A percentile compares a stretch with the other conserved stretches of the same genome.
Evolutionary conservation across 2,113 vertebrate species (phyloP).

Genomic region (Oxyruncus cristatus): DNA sequence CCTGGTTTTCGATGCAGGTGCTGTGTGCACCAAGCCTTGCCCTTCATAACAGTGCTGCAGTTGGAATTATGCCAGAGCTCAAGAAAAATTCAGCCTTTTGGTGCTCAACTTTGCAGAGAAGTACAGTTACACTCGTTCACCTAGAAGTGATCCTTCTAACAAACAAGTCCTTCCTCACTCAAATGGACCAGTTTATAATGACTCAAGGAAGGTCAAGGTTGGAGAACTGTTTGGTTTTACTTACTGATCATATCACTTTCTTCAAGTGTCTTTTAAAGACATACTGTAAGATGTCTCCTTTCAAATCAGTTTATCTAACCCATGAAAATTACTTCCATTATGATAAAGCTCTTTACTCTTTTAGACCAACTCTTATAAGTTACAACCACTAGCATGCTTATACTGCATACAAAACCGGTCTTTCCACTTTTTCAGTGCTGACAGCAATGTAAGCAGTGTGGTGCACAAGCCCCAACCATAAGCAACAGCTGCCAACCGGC

Average conservation of each 20-base stretch:
- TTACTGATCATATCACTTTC: background rate
- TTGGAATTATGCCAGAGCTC: background rate
- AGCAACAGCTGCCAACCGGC: background rate
- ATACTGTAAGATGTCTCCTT: background rate
- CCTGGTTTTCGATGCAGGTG: background rate
- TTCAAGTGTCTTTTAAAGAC: background rate
- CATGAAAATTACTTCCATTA: background rate
- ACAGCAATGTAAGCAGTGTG: fast-evolving
- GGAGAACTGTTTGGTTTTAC: background rate
- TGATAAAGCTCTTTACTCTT: background rate
- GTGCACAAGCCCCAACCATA: background rate
- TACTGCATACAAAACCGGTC: background rate
- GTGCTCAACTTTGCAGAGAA: background rate
- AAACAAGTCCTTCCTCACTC: background rate
- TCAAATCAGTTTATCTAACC: background rate
- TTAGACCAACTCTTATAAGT: background rate
- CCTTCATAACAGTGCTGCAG: background rate
- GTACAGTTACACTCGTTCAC: background rate
- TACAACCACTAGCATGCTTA: background rate
- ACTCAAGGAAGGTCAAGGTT: background rate
- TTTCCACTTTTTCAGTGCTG: background rate
- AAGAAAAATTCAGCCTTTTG: background rate
- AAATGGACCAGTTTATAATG: background rate
- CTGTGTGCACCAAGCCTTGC: background rate
- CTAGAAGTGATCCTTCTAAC: background rate